phyloP scores from a whole-genome alignment of 2,113 vertebrate genomes.

The Uria lomvia region DNA sequence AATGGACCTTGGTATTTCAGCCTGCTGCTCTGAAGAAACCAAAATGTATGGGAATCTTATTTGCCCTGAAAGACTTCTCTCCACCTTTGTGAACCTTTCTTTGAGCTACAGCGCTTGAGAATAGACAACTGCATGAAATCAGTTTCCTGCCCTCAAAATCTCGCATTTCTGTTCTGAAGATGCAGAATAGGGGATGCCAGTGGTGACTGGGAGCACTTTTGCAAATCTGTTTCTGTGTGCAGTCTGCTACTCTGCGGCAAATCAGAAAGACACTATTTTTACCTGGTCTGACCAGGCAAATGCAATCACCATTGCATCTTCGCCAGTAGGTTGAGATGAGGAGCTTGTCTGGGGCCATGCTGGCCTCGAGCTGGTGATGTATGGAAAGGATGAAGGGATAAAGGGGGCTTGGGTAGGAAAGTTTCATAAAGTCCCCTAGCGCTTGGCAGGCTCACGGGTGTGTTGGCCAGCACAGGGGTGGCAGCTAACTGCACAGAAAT shows the following conservation, averaged over 20 bases:
- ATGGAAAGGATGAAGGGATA: background rate
- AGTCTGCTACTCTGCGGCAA: background rate
- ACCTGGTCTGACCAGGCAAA: background rate
- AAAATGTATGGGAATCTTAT: rapidly evolving
- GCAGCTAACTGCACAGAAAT: background rate
- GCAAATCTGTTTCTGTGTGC: background rate
- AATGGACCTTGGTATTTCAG: background rate
- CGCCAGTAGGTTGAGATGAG: background rate
- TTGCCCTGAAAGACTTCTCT: background rate
- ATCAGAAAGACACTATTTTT: background rate
- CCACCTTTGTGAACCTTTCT: background rate
- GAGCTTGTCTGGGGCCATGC: background rate
- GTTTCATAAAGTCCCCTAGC: background rate
- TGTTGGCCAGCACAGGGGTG: background rate
- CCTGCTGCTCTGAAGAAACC: background rate
- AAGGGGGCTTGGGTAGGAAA: background rate
- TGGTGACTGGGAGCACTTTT: background rate
- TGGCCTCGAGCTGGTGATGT: background rate
- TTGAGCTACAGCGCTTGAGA: background rate
- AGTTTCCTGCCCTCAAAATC: background rate
- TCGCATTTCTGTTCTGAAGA: background rate
- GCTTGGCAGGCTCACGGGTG: background rate
- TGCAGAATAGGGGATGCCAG: background rate
- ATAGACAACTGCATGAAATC: background rate
- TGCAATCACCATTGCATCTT: background rate